Evolutionary conservation across 35 echinoderm and acorn worm genomes (phyloP), one percentile per base, ranked within the genome.

Genomic region (Nesometra sesokonis): DNA sequence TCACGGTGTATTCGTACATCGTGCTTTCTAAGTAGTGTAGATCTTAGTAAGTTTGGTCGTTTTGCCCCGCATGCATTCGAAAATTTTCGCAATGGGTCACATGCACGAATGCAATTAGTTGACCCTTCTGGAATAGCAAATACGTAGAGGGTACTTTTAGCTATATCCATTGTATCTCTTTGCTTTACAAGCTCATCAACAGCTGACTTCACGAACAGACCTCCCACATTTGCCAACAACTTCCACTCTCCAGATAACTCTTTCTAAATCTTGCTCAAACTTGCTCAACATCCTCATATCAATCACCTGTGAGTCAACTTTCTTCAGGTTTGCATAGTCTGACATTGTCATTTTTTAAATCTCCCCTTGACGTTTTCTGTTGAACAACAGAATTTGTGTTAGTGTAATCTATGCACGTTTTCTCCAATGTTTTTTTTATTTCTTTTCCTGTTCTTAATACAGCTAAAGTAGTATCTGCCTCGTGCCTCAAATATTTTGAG

Each of bases 191-290:
- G 57, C 36, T 19, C 32, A 82, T 93, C 81, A 13, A 93, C 7
- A 17, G 27, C 30, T 36, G 78, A 30, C 32, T 89, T 89, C 35
- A 89, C 34, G 87, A 17, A 93, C 81, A 3, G 76, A 35, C 40
- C 86, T 91, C 11, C 87, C 89, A 39, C 46, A 37, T 76, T 97
- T 93, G 77, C 94, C 94, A 8, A 85, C 39, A 33, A 87, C 88
- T 88, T 88, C 90, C 27, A 88, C 38, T 37, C 85, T 29, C 78
- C 85, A 91, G 17, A 92, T 47, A 9, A 77, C 5, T 80, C 79
- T 83, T 23, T 17, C 34, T n/a, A 92, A 79, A 23, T 81, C 37
- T 35, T 88, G 76, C 36, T 92, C 80, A 77, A 92, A 92, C 31
- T 52, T 84, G 86, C 81, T 92, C 34, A 88, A 37, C 13, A 46